phyloP scores from a whole-genome alignment of 64 coral and sea anemone genomes.

The Platygyra sinensis region DNA sequence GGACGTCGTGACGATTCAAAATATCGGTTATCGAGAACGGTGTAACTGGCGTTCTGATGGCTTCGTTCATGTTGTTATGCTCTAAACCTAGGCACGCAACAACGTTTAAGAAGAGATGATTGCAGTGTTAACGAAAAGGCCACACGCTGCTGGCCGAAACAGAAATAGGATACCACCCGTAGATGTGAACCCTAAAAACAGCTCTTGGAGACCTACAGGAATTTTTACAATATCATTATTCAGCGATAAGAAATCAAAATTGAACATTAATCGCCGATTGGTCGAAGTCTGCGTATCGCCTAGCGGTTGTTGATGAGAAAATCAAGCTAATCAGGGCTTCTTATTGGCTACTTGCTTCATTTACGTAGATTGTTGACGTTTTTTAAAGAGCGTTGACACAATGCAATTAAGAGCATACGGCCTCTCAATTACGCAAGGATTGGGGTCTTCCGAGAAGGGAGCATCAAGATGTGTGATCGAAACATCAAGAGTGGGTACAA shows the following conservation, averaged over 20 bases:
- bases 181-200: conserved; percentile 85
- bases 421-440: conserved; percentile 92
- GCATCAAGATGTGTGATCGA: conserved; percentile 36
- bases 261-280: conserved; percentile 99
- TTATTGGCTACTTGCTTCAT: conserved; percentile 89
- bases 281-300: conserved; percentile 94
- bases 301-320: conserved; percentile 98
- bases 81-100: conserved; percentile 47
- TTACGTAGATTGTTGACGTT: conserved; percentile 98
- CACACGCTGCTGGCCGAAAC: conserved; percentile 67
- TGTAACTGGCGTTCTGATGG: conserved; percentile 67
- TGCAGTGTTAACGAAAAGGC: conserved; percentile 35
- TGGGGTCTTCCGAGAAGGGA: conserved; percentile 52
- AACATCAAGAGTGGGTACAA: conserved; percentile 73
- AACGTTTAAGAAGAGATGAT: conserved; percentile 34
- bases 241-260: conserved; percentile 99
- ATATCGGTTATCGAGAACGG: conserved; percentile 97
- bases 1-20: conserved; percentile 76
- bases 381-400: conserved; percentile 98
- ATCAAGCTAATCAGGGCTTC: conserved; percentile 86
- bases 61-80: conserved; percentile 39
- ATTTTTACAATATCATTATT: conserved; percentile 99
- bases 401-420: conserved; percentile 96
- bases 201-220: conserved; percentile 95
- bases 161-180: conserved; percentile 89